A percentile compares a stretch with the other conserved stretches of the same genome.
These are phyloP conservation scores for Otis tarda DNA, from an alignment of 2,113 vertebrate genomes.

Conservation along the genomic window DNA sequence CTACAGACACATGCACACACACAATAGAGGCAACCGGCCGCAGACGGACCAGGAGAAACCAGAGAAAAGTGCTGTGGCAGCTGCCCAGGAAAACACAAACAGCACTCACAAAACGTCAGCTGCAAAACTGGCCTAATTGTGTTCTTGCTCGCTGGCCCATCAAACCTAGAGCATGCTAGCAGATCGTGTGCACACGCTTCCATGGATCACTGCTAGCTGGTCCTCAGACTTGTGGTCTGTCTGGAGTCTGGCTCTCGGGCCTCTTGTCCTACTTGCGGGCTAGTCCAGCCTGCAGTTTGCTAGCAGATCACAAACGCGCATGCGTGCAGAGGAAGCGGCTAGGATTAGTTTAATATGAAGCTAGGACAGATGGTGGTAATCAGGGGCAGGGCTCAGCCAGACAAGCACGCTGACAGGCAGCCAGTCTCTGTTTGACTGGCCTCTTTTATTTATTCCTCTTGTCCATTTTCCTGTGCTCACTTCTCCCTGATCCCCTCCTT, in stretches of 20 bases:
- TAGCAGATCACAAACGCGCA: rapidly evolving
- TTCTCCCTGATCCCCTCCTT: neutral
- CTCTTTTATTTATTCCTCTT: neutral
- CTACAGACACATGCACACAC: rapidly evolving
- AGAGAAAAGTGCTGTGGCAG: neutral
- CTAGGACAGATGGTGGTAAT: neutral
- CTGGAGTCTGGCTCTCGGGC: neutral
- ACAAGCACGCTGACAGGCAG: neutral
- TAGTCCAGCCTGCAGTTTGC: neutral
- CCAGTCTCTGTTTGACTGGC: neutral
- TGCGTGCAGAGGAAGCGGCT: rapidly evolving
- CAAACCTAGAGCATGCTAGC: rapidly evolving
- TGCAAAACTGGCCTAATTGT: neutral
- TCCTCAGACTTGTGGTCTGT: neutral
- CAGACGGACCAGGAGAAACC: rapidly evolving
- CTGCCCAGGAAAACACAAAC: neutral
- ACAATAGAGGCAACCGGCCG: rapidly evolving
- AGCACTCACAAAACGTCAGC: rapidly evolving
- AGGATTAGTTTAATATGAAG: neutral
- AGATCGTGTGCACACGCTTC: rapidly evolving
- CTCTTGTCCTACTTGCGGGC: neutral
- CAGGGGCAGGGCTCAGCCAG: neutral
- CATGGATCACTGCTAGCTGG: neutral
- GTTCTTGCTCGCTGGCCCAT: neutral
- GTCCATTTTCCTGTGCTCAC: neutral